These are phyloP conservation scores for Drosophila paucipuncta DNA, from an alignment of 2,888 invertebrate species.

Conservation along the genomic window DNA sequence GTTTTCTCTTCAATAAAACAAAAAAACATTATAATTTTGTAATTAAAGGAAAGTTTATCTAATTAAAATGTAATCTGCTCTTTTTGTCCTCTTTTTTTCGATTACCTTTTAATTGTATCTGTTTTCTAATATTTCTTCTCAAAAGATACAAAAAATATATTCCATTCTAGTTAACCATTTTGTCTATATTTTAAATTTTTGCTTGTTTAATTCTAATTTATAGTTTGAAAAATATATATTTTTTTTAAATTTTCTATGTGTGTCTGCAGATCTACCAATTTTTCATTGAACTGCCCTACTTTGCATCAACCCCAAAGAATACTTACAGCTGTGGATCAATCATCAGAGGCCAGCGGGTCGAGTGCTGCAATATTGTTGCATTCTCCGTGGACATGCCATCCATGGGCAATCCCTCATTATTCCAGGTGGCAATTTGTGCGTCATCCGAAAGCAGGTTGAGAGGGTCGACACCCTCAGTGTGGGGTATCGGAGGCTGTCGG, in stretches of 20 bases:
- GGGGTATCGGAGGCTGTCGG: conserved; percentile 90
- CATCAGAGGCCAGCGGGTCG: conserved; percentile 97
- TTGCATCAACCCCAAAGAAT: neutral
- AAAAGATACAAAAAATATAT: neutral
- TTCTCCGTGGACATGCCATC: conserved; percentile 98
- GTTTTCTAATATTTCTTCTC: neutral
- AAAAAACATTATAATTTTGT: no score
- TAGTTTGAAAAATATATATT: neutral
- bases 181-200: neutral
- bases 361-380: conserved; percentile 95
- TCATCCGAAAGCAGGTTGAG: conserved; percentile 94
- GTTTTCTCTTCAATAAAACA: neutral
- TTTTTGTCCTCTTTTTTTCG: neutral
- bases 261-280: neutral
- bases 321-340: conserved; percentile 95
- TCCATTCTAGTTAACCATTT: neutral
- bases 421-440: conserved; percentile 96
- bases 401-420: conserved; percentile 96
- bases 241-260: no score
- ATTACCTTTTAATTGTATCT: neutral
- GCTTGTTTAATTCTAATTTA: neutral
- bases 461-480: conserved; percentile 92
- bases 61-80: no score
- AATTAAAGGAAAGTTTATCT: no score
- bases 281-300: no score